Base-by-base conservation (phyloP, 2,797 vertebrate genomes). In the Neosilurus mollespiculum region DNA sequence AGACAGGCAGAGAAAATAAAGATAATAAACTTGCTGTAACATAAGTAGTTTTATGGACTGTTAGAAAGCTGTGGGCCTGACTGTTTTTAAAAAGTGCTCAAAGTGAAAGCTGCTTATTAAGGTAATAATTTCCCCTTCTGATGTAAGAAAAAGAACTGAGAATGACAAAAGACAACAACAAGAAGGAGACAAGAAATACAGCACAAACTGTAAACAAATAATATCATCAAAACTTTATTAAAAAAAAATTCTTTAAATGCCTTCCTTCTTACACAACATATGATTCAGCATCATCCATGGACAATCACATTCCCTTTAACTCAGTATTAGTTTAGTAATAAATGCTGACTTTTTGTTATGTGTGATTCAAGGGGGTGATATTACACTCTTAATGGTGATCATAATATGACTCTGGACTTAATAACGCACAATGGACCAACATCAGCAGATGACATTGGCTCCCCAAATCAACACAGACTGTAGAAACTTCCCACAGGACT, bases 321-420 rank as follows among this genome's bases (percentile, higher is more conserved):
- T 70, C 67, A 70, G 18, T 70, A 9, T 70, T 22, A 11, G 5
- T 43, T 9, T 20, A 37, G 37, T 37, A 22, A 20, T 70, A 49
- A 22, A 67, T 37, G 20, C 20, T 69, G 66, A 20, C 9, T 54
- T 1, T 73, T n/a, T 73, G 71, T n/a, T 54, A 16, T 65, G n/a
- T 65, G 61, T 30, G 24, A 79, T 59, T 65, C 61, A 64, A 65
- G 43, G n/a, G 77, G 77, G 77, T 9, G 77, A 64, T 51, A 51
- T 62, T 49, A 64, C 76, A 37, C 34, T 51, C 16, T n/a, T n/a
- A n/a, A n/a, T n/a, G n/a, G n/a, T n/a, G n/a, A n/a, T n/a, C n/a
- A n/a, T n/a, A n/a, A n/a, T n/a, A n/a, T n/a, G n/a, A n/a, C n/a
- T n/a, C n/a, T n/a, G n/a, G n/a, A n/a, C n/a, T n/a, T n/a, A n/a